Conservation (phyloP, 2,888 invertebrate genomes). For the Odontocerum albicorne region DNA sequence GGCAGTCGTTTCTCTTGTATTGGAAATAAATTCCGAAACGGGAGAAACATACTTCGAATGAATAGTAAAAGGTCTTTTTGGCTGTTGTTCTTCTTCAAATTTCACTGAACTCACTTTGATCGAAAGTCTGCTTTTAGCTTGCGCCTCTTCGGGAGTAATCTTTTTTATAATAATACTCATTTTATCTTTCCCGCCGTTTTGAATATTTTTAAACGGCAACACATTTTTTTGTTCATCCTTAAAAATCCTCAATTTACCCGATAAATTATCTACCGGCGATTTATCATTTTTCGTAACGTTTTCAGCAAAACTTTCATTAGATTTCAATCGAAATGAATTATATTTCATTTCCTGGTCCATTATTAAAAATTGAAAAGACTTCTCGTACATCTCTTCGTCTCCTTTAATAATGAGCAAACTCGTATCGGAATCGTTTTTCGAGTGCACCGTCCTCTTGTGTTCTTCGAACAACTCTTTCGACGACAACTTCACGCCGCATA, state of each 20-base stretch:
- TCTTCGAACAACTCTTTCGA: conserved; percentile 3
- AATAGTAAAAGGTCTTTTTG: not conserved
- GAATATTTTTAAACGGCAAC: no score
- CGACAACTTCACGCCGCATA: conserved; percentile 11
- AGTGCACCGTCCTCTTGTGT: conserved; percentile 2
- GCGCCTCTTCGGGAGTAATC: not conserved
- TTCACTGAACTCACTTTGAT: not conserved
- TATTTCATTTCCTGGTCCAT: no score
- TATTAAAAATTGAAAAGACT: no score
- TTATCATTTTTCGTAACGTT: no score
- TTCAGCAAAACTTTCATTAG: no score
- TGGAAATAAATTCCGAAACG: no score
- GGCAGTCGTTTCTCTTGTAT: no score
- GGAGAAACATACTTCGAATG: not conserved
- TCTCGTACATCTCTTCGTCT: not conserved
- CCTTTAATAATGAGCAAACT: not conserved
- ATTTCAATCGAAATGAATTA: no score
- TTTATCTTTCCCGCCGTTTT: no score
- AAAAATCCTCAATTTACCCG: no score
- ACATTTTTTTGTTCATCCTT: no score
- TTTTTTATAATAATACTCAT: not conserved
- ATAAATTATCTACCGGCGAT: no score
- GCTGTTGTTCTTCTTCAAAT: not conserved
- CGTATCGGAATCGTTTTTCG: not conserved
- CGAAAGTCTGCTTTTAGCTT: not conserved